Evolutionary conservation across 1,140 invertebrate species (phyloP).

Genomic region (Latrodectus geometricus): DNA sequence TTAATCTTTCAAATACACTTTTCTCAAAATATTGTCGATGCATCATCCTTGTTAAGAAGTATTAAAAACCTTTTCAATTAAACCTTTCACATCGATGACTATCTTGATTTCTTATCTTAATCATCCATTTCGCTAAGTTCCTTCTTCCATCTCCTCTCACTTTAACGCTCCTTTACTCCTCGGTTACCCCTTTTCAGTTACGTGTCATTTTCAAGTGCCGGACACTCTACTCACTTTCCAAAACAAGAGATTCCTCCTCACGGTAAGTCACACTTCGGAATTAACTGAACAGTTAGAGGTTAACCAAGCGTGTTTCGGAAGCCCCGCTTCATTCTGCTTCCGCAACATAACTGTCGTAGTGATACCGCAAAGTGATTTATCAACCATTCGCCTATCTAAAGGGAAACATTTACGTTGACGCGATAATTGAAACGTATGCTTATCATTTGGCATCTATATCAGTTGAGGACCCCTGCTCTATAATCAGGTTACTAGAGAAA

Average conservation of each 20-base stretch:
- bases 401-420: constrained; percentile 28
- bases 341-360: constrained; percentile 29
- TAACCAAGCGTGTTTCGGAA: constrained; percentile 26
- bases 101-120: background rate
- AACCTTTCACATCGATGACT: constrained; percentile 14
- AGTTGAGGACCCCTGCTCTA: background rate
- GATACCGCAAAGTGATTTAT: constrained; percentile 24
- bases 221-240: constrained; percentile 15
- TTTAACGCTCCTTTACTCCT: constrained; percentile 8
- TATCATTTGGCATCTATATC: constrained; percentile 19
- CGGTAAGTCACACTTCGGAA: background rate
- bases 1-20: too few relatives aligned
- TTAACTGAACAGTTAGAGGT: constrained; percentile 11
- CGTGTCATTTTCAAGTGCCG: background rate
- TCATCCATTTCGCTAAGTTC: background rate
- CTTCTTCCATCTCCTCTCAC: background rate
- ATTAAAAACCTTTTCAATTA: background rate
- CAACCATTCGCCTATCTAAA: constrained; percentile 39
- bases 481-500: background rate
- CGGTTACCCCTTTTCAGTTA: background rate
- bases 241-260: background rate
- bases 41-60: too few relatives aligned
- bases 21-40: too few relatives aligned
- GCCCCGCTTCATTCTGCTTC: constrained; percentile 2
- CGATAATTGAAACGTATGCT: constrained; percentile 42